Evolutionary conservation across 2,113 vertebrate genomes (phyloP).

Genomic region (Nothoprocta pentlandii): DNA sequence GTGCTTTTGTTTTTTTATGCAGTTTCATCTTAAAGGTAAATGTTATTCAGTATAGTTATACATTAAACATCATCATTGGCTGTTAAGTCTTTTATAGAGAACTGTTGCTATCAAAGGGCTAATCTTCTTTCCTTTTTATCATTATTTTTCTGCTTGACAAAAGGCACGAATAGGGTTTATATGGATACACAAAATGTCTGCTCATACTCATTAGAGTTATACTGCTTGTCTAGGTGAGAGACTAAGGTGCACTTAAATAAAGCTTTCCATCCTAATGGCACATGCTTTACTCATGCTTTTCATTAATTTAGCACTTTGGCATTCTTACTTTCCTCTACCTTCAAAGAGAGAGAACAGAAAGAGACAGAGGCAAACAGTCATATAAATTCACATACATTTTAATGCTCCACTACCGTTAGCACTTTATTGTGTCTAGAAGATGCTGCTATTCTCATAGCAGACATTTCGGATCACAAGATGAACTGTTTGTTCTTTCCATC

Average conservation of each 20-base stretch:
- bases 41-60: slow-evolving; percentile 35
- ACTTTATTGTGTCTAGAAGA: slow-evolving; percentile 50
- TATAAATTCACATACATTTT: slow-evolving; percentile 51
- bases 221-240: slow-evolving; percentile 55
- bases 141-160: slow-evolving; percentile 59
- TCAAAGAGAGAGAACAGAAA: slow-evolving; percentile 41
- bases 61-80: slow-evolving; percentile 39
- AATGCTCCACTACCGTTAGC: slow-evolving; percentile 5
- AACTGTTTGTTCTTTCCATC: slow-evolving; percentile 61
- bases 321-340: slow-evolving; percentile 6
- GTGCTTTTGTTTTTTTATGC: slow-evolving; percentile 31
- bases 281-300: slow-evolving; percentile 42
- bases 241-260: slow-evolving; percentile 58
- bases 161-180: slow-evolving; percentile 16
- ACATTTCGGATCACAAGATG: slow-evolving; percentile 47
- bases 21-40: slow-evolving; percentile 58
- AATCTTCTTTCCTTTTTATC: slow-evolving; percentile 62
- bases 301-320: slow-evolving; percentile 69
- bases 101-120: slow-evolving; percentile 48
- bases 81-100: slow-evolving; percentile 31
- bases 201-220: slow-evolving; percentile 63
- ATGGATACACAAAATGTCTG: slow-evolving; percentile 1
- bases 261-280: slow-evolving; percentile 63
- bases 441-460: slow-evolving; percentile 53
- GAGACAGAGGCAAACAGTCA: slow-evolving; percentile 14